Evolutionary conservation across 2,888 invertebrate species (phyloP), one percentile per base, ranked within the genome.

Genomic region (Drosophila mercatorum): DNA sequence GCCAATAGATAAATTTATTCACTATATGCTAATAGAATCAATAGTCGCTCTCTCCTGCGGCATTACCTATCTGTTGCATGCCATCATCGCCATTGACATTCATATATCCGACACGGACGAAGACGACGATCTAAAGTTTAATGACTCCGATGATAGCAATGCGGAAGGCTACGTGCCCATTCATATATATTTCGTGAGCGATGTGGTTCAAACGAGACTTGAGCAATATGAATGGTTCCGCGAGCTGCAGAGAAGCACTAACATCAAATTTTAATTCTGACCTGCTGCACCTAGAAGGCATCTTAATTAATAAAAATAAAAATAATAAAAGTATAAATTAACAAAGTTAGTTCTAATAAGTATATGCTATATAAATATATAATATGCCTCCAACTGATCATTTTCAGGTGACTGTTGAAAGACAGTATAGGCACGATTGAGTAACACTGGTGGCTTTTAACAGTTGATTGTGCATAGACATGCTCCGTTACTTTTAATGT

Each of bases 51-150:
- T 84, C 2, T 8, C 26, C 28, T 47, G 56, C 10, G 74, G 66
- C 7, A 44, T 80, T 2, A 1, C 72, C 5, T 80, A 76, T 43
- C 46, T 84, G 52, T 57, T 88, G 59, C 88, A 88, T 38, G 40
- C 44, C 43, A 59, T 78, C 38, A 66, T 85, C 8, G 43, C 59
- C 2, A 7, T 80, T 11, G 84, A 88, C 64, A 66, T 85, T 2
- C 5, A 72, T 11, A 59, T 88, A 4, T 73, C 83, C 10, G 44
- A 58, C 2, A 12, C 5, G 10, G 22, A 31, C 4, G 47, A 43
- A 0, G 41, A 41, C 5, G 31, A 3, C 17, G 28, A 41, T 0
- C n/a, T n/a, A 2, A 1, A 10, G n/a, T 11, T 10, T 5, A 3
- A 3, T 1, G 41, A 28, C 11, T 40, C n/a, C 2, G 53, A 44